phyloP scores from a whole-genome alignment of 35 echinoderm and acorn worm species.

The Ophioderma brevispina region DNA sequence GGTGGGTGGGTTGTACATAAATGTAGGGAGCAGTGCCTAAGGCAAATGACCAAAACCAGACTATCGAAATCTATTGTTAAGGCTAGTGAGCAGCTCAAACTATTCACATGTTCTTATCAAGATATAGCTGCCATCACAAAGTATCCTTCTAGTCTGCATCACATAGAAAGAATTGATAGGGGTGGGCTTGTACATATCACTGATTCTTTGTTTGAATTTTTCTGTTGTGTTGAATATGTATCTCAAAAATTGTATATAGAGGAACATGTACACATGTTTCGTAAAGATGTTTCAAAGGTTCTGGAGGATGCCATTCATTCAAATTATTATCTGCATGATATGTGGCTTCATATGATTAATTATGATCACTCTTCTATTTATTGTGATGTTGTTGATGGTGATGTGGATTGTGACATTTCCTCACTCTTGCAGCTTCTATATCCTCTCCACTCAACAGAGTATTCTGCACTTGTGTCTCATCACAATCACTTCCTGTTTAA shows the following conservation, averaged over 20 bases:
- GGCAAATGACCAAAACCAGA: not conserved
- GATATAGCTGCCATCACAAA: not conserved
- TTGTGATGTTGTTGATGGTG: not conserved
- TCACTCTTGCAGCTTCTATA: not conserved
- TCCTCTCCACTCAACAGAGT: not conserved
- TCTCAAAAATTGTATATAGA: not conserved
- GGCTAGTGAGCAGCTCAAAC: not conserved
- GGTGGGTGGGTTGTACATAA: not conserved
- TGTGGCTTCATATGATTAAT: not conserved
- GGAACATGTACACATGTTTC: not conserved
- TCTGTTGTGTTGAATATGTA: not conserved
- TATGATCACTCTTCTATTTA: not conserved
- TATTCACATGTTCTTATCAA: not conserved
- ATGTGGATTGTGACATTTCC: not conserved
- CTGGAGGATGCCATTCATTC: not conserved
- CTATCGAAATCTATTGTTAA: too few species aligned
- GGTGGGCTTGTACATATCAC: not conserved
- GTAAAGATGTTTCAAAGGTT: not conserved
- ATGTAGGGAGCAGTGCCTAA: not conserved
- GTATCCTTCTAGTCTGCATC: not conserved
- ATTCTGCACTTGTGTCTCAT: not conserved
- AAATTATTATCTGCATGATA: not conserved
- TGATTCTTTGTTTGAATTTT: not conserved
- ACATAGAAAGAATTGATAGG: not conserved
- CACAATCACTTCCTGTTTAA: not conserved